These are phyloP conservation scores for Toxotes chatareus DNA, from an alignment of 2,113 vertebrate species.

Conservation along the genomic window DNA sequence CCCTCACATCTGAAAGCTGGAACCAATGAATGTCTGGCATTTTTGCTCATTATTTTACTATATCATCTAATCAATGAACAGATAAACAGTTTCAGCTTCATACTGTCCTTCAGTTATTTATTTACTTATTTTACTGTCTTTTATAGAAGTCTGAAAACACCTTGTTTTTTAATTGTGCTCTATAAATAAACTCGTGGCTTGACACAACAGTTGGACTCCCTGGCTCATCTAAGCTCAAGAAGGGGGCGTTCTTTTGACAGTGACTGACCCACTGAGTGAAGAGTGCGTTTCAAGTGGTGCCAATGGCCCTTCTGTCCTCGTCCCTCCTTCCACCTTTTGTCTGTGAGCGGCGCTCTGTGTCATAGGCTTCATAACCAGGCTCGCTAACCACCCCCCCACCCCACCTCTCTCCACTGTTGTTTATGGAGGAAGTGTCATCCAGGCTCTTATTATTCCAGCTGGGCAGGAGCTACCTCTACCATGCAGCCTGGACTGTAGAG, in stretches of 20 bases:
- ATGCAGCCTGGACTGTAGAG: constrained; percentile 19
- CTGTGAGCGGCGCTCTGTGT: constrained; percentile 55
- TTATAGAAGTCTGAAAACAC: background rate
- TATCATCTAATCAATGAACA: too few species aligned
- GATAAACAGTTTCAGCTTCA: too few species aligned
- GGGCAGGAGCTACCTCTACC: constrained; percentile 59
- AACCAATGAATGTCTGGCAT: too few species aligned
- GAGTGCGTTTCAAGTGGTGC: constrained; percentile 65
- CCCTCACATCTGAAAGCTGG: too few species aligned
- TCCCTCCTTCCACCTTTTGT: constrained; percentile 72
- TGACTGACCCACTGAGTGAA: constrained; percentile 33
- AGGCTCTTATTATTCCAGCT: constrained; percentile 84
- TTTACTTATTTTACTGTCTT: background rate
- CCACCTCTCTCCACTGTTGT: constrained; percentile 47
- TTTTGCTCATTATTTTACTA: too few species aligned
- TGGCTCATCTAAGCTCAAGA: constrained; percentile 26
- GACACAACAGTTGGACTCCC: constrained; percentile 12
- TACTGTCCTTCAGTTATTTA: background rate
- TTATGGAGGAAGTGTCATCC: constrained; percentile 79
- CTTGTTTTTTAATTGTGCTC: background rate
- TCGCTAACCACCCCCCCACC: constrained; percentile 44
- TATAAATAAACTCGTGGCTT: constrained; percentile 2
- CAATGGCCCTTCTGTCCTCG: constrained; percentile 60
- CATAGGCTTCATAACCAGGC: constrained; percentile 25
- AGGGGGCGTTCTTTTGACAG: constrained; percentile 27